Base-by-base conservation (phyloP, 2,113 vertebrate species). In the Myotis brandtii region DNA sequence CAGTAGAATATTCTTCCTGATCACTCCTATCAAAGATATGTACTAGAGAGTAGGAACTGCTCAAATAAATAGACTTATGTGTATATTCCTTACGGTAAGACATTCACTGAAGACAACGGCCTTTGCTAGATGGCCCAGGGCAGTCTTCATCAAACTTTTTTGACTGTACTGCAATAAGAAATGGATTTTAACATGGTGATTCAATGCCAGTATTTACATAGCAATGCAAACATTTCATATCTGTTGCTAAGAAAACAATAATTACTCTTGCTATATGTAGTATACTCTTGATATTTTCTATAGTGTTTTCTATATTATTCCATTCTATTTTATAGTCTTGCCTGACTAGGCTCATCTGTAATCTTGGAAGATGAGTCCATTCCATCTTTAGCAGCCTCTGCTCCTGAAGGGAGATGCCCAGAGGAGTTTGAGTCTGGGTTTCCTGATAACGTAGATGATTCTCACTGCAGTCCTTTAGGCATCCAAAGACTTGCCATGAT, bases 171-270 rank as follows among this genome's bases (percentile, higher is more conserved):
- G 34, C 48, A 79, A 27, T 62, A 82, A 86, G 43, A 77, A 95
- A 86, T 86, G 6, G 46, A 89, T n/a, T 94, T 91, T 92, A 92
- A 92, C 34, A 30, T 32, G 34, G 50, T 85, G 48, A 80, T 2
- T 69, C 18, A 69, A 64, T 89, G 52, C n/a, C 48, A 80, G 40
- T 46, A 46, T 40, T 48, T 92, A 30, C 4, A 12, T 85, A 54
- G 8, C 52, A 32, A 73, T 9, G 14, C 18, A 84, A 94, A 73
- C 40, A 81, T 40, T 46, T 94, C 9, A 6, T 69, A 75, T 3
- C 30, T 89, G 3, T 82, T 70, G 43, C 86, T 87, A 83, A 91
- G 66, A 37, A 82, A 83, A 83, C 14, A 89, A 27, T 80, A 84
- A 72, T 83, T 92, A 64, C 18, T 11, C 43, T 77, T 70, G 37